A percentile compares a stretch with the other conserved stretches of the same genome.
Evolutionary conservation across 2,888 invertebrate species (phyloP).

Genomic region (Syrista parreyssii): DNA sequence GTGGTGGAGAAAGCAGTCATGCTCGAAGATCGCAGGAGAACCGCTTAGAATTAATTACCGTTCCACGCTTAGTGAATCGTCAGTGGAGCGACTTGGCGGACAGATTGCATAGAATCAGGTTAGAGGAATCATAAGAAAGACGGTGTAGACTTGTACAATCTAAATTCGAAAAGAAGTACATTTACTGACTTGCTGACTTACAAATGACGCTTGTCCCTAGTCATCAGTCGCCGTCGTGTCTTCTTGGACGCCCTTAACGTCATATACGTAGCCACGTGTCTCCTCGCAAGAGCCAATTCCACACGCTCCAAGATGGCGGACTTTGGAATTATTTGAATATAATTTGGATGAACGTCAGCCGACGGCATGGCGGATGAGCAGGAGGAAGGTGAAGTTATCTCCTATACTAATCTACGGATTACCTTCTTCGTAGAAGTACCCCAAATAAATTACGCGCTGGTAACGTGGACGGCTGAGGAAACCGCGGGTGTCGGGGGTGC

Average conservation of each 20-base stretch:
- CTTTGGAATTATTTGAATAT: conserved; percentile 36
- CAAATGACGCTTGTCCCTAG: too few species aligned
- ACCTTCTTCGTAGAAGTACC: conserved; percentile 27
- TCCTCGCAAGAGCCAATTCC: too few species aligned
- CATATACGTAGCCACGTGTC: too few species aligned
- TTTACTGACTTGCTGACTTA: too few species aligned
- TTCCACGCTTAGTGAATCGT: conserved; percentile 58
- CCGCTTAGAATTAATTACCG: conserved; percentile 61
- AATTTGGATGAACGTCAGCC: conserved; percentile 29
- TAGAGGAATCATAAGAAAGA: too few species aligned
- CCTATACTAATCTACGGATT: conserved; percentile 40
- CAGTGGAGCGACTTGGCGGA: conserved; percentile 39
- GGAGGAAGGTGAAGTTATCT: conserved; percentile 22
- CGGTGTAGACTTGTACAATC: too few species aligned
- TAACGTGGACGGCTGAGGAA: conserved; percentile 36
- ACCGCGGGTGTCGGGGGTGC: too few species aligned
- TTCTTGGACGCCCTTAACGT: too few species aligned
- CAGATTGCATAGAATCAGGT: conserved; percentile 35
- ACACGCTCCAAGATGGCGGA: too few species aligned
- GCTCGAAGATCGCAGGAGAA: conserved; percentile 52
- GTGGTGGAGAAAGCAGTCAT: conserved; percentile 15
- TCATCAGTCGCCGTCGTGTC: too few species aligned
- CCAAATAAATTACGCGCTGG: conserved; percentile 55
- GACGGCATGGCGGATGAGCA: not conserved
- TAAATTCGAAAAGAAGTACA: too few species aligned